Conservation (phyloP, 2,113 vertebrate genomes). For the Morone saxatilis region DNA sequence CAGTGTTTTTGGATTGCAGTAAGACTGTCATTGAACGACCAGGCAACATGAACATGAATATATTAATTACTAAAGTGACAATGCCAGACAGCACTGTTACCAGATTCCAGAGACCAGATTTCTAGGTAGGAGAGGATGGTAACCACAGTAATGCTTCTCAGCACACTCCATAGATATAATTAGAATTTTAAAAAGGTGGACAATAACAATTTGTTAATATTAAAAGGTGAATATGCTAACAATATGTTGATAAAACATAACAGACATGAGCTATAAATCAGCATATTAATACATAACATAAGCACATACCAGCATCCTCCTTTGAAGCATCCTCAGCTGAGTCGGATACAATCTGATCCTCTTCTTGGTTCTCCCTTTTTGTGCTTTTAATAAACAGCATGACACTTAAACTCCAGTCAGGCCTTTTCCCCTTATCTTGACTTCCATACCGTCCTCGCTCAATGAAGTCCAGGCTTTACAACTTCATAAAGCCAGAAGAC, state of each 20-base stretch:
- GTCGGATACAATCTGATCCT: background rate
- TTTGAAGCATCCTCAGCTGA: too few species aligned
- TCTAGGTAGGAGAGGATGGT: background rate
- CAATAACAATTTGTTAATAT: background rate
- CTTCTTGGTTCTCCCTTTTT: constrained; percentile 29
- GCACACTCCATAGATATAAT: background rate
- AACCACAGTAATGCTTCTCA: background rate
- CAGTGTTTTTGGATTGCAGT: background rate
- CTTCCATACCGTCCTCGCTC: constrained; percentile 64
- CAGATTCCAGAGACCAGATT: constrained; percentile 5
- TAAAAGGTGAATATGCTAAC: background rate
- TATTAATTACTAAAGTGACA: background rate
- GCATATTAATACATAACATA: background rate
- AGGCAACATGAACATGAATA: background rate
- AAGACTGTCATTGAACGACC: background rate
- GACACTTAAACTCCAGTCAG: constrained; percentile 42
- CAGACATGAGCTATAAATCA: background rate
- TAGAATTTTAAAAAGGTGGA: background rate
- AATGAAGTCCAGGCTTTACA: constrained; percentile 70
- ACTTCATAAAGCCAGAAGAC: constrained; percentile 58
- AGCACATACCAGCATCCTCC: too few species aligned
- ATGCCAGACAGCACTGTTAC: background rate
- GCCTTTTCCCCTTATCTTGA: constrained; percentile 61
- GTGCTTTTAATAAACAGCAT: constrained; percentile 58
- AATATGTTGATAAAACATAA: background rate